phyloP scores from a whole-genome alignment of 2,888 invertebrate species.

The Nomada hirtipes region DNA sequence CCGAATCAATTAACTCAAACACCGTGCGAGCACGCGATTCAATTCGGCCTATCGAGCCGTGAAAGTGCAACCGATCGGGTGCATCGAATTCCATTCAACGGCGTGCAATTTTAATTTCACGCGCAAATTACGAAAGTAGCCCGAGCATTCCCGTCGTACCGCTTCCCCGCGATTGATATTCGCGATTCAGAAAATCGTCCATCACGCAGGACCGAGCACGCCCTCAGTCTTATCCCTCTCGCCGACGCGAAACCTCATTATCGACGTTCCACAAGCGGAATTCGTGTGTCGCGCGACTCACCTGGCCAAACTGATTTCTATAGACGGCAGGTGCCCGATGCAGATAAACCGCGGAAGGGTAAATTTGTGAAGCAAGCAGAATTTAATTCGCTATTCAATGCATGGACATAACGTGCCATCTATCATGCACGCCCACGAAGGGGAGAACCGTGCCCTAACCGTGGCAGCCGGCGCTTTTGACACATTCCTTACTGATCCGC shows the following conservation, averaged over 20 bases:
- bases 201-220: not conserved
- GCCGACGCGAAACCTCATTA: conserved; percentile 20
- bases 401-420: conserved; percentile 25
- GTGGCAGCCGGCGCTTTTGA: conserved; percentile 32
- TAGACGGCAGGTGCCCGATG: conserved; percentile 15
- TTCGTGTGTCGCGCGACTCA: not conserved
- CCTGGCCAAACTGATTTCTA: conserved; percentile 7
- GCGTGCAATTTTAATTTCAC: conserved; percentile 1
- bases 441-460: conserved; percentile 12
- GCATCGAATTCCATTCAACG: not conserved
- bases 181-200: not conserved
- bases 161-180: not conserved
- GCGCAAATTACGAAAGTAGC: not conserved
- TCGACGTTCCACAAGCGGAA: conserved; percentile 10
- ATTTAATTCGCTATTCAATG: conserved; percentile 41
- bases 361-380: conserved; percentile 42
- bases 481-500: conserved; percentile 44
- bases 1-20: not conserved
- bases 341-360: conserved; percentile 35
- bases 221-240: not conserved
- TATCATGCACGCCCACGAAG: conserved; percentile 26
- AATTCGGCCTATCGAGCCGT: not conserved
- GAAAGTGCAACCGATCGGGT: not conserved
- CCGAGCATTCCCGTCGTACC: not conserved
- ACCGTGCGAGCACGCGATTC: not conserved